A percentile compares a stretch with the other conserved stretches of the same genome.
Evolutionary conservation across 2,113 vertebrate species (phyloP).

Genomic region (Odobenus rosmarus): DNA sequence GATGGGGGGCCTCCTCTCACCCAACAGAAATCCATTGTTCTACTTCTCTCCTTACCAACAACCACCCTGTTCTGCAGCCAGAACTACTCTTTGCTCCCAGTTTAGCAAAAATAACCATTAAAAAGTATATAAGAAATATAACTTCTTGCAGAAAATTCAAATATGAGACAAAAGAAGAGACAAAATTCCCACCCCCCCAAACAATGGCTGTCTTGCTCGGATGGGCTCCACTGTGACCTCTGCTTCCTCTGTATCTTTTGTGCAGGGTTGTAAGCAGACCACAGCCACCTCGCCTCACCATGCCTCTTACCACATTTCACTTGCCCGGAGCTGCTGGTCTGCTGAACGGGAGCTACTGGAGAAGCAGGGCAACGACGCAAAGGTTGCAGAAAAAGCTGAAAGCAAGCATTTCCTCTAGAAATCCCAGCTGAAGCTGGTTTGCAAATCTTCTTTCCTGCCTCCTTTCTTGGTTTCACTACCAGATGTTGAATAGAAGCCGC

Average conservation of each 20-base stretch:
- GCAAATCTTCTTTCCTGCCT: neutral
- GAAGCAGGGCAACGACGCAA: neutral
- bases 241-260: neutral
- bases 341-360: neutral
- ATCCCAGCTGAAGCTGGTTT: neutral
- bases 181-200: neutral
- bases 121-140: neutral
- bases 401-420: neutral
- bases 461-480: neutral
- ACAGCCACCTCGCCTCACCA: neutral
- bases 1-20: neutral
- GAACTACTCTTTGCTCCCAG: neutral
- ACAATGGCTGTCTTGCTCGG: too few relatives aligned
- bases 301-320: neutral
- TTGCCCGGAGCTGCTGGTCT: neutral
- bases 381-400: neutral
- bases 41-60: neutral
- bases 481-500: neutral
- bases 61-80: neutral
- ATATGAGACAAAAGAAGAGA: neutral
- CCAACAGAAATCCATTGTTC: neutral
- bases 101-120: neutral
- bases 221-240: neutral
- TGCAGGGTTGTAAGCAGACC: neutral
- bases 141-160: constrained; percentile 26